A percentile compares a stretch with the other conserved stretches of the same genome.
phyloP scores from a whole-genome alignment of 2,113 vertebrate species.

The Jacana jacana region DNA sequence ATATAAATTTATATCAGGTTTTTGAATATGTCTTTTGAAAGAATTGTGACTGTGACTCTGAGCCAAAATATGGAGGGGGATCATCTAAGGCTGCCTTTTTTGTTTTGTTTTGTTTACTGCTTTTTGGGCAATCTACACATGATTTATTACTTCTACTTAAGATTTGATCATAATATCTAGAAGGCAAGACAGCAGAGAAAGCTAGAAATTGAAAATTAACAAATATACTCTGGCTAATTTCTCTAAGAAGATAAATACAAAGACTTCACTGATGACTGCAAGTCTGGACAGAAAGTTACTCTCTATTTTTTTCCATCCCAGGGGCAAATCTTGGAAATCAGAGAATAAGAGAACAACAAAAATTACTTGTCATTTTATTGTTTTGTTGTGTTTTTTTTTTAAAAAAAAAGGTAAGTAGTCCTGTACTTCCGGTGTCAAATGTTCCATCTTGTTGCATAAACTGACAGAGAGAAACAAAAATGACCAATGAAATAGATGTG shows the following conservation, averaged over 20 bases:
- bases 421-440: neutral
- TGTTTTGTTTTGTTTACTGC: neutral
- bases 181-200: neutral
- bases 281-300: neutral
- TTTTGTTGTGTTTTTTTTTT: neutral
- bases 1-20: neutral
- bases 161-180: neutral
- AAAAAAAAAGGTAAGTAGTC: neutral
- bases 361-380: neutral
- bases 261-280: neutral
- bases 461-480: neutral
- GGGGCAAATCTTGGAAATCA: neutral
- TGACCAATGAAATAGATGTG: neutral
- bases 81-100: neutral
- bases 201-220: neutral
- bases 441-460: neutral
- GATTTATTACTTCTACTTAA: neutral
- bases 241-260: neutral
- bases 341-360: neutral
- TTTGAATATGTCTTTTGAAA: neutral
- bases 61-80: neutral
- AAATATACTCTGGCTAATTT: neutral
- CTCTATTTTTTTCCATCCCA: neutral
- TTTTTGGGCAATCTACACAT: neutral
- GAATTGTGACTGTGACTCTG: neutral